A percentile compares a stretch with the other conserved stretches of the same genome.
Evolutionary conservation across 2,888 invertebrate species (phyloP).

Genomic region (Axea sp.): DNA sequence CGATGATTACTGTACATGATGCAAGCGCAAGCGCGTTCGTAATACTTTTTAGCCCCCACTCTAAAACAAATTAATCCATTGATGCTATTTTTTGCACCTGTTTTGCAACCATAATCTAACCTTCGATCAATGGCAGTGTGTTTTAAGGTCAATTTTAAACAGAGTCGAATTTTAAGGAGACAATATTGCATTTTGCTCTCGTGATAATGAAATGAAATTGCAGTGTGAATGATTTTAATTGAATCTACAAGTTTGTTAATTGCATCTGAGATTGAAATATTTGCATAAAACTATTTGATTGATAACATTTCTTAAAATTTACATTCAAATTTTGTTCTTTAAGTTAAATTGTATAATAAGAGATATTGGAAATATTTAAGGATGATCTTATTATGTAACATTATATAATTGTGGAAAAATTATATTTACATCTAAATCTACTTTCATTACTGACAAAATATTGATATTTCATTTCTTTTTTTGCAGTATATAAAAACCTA

Average conservation of each 20-base stretch:
- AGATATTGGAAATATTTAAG: no score
- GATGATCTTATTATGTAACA: constrained; percentile 48
- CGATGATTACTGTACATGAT: constrained; percentile 50
- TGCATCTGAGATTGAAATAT: no score
- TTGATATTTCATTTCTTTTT: no score
- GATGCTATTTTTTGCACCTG: constrained; percentile 50
- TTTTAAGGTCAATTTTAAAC: constrained; percentile 26
- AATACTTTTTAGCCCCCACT: constrained; percentile 1
- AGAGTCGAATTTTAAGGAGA: not conserved
- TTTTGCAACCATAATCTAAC: constrained; percentile 43
- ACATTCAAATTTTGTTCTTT: no score
- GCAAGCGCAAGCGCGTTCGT: constrained; percentile 52
- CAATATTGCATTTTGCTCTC: no score
- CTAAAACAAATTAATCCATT: constrained; percentile 9
- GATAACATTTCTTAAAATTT: no score
- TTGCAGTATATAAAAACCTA: constrained; percentile 72
- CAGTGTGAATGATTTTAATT: no score
- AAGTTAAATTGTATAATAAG: no score
- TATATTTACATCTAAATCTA: constrained; percentile 16
- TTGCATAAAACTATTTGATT: no score
- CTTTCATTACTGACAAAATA: no score
- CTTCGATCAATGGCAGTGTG: constrained; percentile 54
- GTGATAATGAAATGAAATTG: no score
- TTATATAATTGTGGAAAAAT: constrained; percentile 16
- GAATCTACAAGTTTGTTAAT: no score